A percentile compares a stretch with the other conserved stretches of the same genome.
Evolutionary conservation across 2,888 invertebrate genomes (phyloP).

Genomic region (Bhutanitis thaidina): DNA sequence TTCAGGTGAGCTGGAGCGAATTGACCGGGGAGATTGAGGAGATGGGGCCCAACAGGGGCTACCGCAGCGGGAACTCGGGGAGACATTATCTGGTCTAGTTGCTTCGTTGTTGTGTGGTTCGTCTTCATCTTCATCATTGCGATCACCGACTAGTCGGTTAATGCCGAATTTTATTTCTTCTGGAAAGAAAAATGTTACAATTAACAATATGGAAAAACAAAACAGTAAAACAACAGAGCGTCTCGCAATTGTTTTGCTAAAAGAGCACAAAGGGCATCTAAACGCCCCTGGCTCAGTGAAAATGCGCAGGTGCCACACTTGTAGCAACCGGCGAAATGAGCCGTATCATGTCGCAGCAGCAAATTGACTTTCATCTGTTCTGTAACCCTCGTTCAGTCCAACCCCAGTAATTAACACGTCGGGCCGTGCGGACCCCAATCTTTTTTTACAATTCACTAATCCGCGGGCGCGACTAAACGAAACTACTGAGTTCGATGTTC

Average conservation of each 20-base stretch:
- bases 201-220: too few relatives aligned
- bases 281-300: slow-evolving; percentile 47
- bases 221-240: slow-evolving; percentile 22
- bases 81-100: slow-evolving; percentile 55
- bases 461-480: slow-evolving; percentile 73
- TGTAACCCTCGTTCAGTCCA: slow-evolving; percentile 59
- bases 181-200: slow-evolving; percentile 59
- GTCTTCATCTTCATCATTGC: slow-evolving; percentile 82
- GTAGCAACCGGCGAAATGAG: slow-evolving; percentile 80
- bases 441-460: slow-evolving; percentile 78
- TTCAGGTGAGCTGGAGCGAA: slow-evolving; percentile 83
- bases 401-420: slow-evolving; percentile 80
- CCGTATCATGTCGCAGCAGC: slow-evolving; percentile 83
- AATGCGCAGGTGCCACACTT: slow-evolving; percentile 77
- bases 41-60: slow-evolving; percentile 78
- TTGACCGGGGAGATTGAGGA: slow-evolving; percentile 68
- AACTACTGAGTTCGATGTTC: slow-evolving; percentile 51
- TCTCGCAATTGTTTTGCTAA: slow-evolving; percentile 33
- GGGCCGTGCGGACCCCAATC: slow-evolving; percentile 64
- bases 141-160: slow-evolving; percentile 86
- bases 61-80: slow-evolving; percentile 74
- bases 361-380: slow-evolving; percentile 82
- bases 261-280: slow-evolving; percentile 48
- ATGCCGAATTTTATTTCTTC: slow-evolving; percentile 92
- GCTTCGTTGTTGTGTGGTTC: slow-evolving; percentile 62